A percentile compares a stretch with the other conserved stretches of the same genome.
Conservation (phyloP, 37 sponge, comb jelly and placozoan species). For the Theonella swinhoei region DNA sequence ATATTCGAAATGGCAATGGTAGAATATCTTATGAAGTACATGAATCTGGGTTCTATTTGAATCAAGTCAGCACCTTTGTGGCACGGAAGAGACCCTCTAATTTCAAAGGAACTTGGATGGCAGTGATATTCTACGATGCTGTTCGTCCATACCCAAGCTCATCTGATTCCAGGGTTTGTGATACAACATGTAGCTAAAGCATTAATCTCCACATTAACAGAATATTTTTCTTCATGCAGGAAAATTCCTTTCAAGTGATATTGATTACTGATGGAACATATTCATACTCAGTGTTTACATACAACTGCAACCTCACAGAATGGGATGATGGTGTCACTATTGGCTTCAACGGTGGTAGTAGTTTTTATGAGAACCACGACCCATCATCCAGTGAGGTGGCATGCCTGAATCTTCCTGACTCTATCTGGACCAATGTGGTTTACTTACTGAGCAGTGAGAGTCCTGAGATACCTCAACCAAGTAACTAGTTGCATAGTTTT, state of each 20-base stretch:
- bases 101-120: slow-evolving; percentile 35
- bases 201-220: neutral
- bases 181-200: no score
- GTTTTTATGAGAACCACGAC: neutral
- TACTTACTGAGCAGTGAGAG: neutral
- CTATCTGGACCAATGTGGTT: slow-evolving; percentile 16
- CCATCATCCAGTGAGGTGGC: neutral
- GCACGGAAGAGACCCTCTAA: neutral
- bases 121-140: neutral
- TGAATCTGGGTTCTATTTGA: neutral
- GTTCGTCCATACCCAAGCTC: slow-evolving; percentile 48
- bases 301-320: slow-evolving; percentile 43
- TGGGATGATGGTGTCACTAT: slow-evolving; percentile 28
- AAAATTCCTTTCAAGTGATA: slow-evolving; percentile 47
- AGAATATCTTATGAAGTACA: slow-evolving; percentile 12
- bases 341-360: slow-evolving; percentile 6
- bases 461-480: neutral
- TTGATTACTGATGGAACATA: slow-evolving; percentile 49
- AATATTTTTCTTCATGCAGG: neutral
- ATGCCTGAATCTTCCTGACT: neutral
- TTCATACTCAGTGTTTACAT: slow-evolving; percentile 49
- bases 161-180: no score
- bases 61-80: slow-evolving; percentile 18
- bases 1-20: slow-evolving; percentile 7
- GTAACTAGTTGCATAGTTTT: neutral